Conservation (phyloP, 2,797 vertebrate species). For the Gallinago nigripennis region DNA sequence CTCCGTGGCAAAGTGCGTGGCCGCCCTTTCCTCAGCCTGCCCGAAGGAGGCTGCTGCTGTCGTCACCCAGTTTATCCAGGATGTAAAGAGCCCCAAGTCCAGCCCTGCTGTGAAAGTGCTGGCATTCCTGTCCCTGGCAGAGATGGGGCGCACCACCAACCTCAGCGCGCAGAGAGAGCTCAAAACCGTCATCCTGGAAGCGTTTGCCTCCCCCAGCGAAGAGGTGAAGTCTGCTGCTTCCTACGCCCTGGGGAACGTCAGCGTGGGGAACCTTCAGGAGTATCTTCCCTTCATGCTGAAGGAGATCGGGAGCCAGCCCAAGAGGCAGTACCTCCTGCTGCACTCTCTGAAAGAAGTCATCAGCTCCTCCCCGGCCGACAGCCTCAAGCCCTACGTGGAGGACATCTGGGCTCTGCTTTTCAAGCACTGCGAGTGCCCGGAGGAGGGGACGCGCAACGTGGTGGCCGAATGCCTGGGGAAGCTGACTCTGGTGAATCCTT, state of each 20-base stretch:
- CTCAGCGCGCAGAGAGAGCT: conserved; percentile 87
- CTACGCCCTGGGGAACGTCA: conserved; percentile 87
- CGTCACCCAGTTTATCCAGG: conserved; percentile 81
- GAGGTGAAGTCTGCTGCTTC: conserved; percentile 91
- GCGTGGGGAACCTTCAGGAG: conserved; percentile 85
- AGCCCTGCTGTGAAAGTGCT: conserved; percentile 84
- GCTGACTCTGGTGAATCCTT: conserved; percentile 86
- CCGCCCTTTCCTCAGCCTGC: conserved; percentile 83
- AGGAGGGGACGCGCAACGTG: conserved; percentile 92
- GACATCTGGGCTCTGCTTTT: conserved; percentile 92
- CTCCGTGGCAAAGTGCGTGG: conserved; percentile 89
- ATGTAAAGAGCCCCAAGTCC: conserved; percentile 82
- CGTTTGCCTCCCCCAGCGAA: conserved; percentile 87
- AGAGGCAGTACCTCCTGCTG: conserved; percentile 91
- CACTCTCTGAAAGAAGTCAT: conserved; percentile 93
- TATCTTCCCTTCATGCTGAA: conserved; percentile 90
- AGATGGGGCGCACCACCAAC: conserved; percentile 86
- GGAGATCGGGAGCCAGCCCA: conserved; percentile 87
- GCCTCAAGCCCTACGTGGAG: conserved; percentile 85
- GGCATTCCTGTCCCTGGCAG: conserved; percentile 88
- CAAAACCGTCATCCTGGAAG: conserved; percentile 87
- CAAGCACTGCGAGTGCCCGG: conserved; percentile 86
- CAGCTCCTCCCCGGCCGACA: conserved; percentile 79
- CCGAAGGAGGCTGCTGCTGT: conserved; percentile 83
- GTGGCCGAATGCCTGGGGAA: conserved; percentile 93